Percentiles rank a stretch among this genome's conserved stretches.
phyloP scores from a whole-genome alignment of 2,797 vertebrate genomes.

The Tokudaia tokunoshimensis region DNA sequence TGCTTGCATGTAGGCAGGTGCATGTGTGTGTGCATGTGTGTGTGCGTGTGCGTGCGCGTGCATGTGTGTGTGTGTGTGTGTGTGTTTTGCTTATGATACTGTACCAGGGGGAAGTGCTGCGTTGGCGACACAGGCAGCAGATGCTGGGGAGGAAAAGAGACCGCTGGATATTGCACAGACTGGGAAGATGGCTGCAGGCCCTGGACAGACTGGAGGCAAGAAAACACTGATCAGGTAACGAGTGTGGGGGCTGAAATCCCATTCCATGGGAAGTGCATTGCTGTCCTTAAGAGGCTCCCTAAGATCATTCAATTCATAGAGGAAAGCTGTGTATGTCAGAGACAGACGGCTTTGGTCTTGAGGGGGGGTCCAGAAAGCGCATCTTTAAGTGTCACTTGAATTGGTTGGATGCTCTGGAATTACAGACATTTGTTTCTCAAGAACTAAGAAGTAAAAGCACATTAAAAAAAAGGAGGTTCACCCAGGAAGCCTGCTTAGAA shows the following conservation, averaged over 20 bases:
- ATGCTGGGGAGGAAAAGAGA: conserved; percentile 95
- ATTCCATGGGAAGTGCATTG: not conserved
- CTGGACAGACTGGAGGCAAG: conserved; percentile 86
- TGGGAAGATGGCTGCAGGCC: conserved; percentile 90
- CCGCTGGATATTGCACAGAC: conserved; percentile 94
- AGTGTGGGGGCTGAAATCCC: not conserved
- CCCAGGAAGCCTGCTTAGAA: not conserved
- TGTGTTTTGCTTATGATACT: conserved; percentile 77
- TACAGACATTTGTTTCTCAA: not conserved
- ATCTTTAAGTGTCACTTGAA: not conserved
- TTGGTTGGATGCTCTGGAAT: not conserved
- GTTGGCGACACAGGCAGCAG: conserved; percentile 93
- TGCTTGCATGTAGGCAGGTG: not conserved
- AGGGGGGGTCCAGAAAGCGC: not conserved
- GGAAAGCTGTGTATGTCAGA: not conserved
- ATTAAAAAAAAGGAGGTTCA: not conserved
- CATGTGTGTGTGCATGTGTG: not conserved
- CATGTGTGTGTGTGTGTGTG: not conserved
- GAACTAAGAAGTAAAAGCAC: not conserved
- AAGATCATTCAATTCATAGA: not conserved
- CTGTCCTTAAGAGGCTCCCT: no score
- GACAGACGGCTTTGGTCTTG: not conserved
- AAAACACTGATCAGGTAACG: conserved; percentile 74
- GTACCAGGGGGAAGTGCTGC: conserved; percentile 94
- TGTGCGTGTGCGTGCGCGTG: no score